These are phyloP conservation scores for Plemyria rubiginata DNA, from an alignment of 2,888 invertebrate genomes.

Conservation along the genomic window DNA sequence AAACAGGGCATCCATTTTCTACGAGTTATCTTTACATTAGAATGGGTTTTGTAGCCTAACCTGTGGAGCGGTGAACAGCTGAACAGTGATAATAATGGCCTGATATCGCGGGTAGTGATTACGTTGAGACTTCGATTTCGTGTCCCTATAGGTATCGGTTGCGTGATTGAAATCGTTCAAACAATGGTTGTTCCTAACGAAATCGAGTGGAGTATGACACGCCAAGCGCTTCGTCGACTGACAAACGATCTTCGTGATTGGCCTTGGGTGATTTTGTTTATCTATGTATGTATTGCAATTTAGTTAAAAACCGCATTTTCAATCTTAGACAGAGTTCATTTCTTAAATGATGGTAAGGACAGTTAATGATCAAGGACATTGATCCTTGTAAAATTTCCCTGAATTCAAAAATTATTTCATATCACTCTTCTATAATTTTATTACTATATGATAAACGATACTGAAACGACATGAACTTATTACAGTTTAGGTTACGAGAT, in stretches of 20 bases:
- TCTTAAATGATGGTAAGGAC: no score
- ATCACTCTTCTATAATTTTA: no score
- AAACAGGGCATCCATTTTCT: constrained; percentile 37
- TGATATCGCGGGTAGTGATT: constrained; percentile 53
- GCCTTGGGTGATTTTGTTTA: constrained; percentile 57
- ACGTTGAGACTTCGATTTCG: constrained; percentile 49
- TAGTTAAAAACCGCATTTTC: constrained; percentile 19
- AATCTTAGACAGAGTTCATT: no score
- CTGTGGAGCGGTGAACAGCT: constrained; percentile 51
- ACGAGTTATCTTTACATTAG: constrained; percentile 58
- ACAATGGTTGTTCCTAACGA: constrained; percentile 62
- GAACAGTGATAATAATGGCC: constrained; percentile 26
- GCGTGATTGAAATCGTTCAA: constrained; percentile 70
- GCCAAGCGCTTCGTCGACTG: constrained; percentile 69
- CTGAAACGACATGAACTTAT: no score
- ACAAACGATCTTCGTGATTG: constrained; percentile 67
- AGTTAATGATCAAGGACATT: no score
- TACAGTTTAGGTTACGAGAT: no score
- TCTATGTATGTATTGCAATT: constrained; percentile 48
- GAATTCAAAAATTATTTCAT: no score
- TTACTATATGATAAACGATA: no score
- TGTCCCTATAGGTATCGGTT: constrained; percentile 49
- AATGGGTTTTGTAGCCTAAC: constrained; percentile 57
- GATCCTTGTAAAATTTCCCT: no score
- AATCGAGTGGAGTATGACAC: constrained; percentile 72